Base-by-base conservation (phyloP, 2,888 invertebrate genomes). In the Ichneumoninae sp. region DNA sequence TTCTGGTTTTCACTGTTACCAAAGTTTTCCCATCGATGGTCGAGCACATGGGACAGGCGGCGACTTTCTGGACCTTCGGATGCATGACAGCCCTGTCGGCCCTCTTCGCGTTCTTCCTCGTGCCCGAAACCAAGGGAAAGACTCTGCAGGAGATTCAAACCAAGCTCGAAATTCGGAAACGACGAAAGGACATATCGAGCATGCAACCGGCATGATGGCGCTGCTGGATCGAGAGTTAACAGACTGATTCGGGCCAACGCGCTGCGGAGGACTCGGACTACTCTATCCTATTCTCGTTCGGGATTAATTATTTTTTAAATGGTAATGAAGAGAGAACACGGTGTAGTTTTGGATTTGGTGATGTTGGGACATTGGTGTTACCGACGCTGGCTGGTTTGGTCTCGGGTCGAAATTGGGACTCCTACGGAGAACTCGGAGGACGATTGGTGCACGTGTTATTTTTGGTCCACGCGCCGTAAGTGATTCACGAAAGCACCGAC, bases 101-200 rank as follows among this genome's bases (percentile, higher is more conserved):
- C 0, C 69, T 92, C 3, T 93, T 93, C 88, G 89, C 91, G 4
- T 90, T 88, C 71, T 68, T 92, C n/a, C 85, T 91, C 83, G 90
- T 94, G 8, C 94, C 93, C 4, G 94, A 94, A 87, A 94, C 94
- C 1, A 93, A 93, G 83, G 93, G 93, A 19, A 93, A 93, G 84
- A 93, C 91, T 13, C 87, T 93, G 22, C 92, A 92, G 60, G 92
- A 93, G 85, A 93, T 94, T 44, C 93, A 93, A 85, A 86, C 85
- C 16, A 92, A 92, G 84, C 87, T 92, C 5, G 89, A 84, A 50
- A 54, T 83, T n/a, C 71, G 80, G 8, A 83, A 87, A 57, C 40
- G 50, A 52, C 52, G 26, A 40, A 71, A 71, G 10, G 16, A 36
- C 7, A 3, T 36, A 10, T 26, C 62, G 50, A 60, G 5, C 33